These are phyloP conservation scores for Gadopsis bispinosus DNA, from an alignment of 2,797 vertebrate genomes.

Conservation along the genomic window DNA sequence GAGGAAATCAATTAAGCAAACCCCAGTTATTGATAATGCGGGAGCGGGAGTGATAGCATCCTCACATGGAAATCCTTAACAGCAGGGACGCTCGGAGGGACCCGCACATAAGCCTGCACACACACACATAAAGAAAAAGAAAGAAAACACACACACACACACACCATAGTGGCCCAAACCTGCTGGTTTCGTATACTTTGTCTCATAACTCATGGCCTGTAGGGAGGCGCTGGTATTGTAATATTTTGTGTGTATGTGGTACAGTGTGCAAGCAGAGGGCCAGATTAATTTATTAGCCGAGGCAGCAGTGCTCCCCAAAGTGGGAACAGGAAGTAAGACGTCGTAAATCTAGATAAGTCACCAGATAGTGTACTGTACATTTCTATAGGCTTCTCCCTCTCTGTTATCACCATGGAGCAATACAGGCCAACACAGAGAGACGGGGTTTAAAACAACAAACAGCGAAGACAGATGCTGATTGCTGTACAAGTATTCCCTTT, in stretches of 20 bases:
- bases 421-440: constrained; percentile 55
- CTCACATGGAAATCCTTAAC: constrained; percentile 79
- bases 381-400: constrained; percentile 59
- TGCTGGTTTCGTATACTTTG: constrained; percentile 73
- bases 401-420: constrained; percentile 60
- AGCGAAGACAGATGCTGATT: constrained; percentile 71
- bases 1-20: constrained; percentile 82
- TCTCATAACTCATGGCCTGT: constrained; percentile 82
- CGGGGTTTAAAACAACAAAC: constrained; percentile 60
- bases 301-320: constrained; percentile 82
- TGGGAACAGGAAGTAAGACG: constrained; percentile 80
- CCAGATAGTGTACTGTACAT: constrained; percentile 76
- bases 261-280: constrained; percentile 72
- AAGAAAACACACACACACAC: constrained; percentile 19
- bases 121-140: constrained; percentile 3
- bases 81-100: constrained; percentile 50
- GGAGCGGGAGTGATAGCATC: constrained; percentile 70
- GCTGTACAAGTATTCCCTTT: constrained; percentile 60
- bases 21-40: constrained; percentile 78
- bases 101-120: constrained; percentile 19
- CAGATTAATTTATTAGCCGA: constrained; percentile 83
- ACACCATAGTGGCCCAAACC: constrained; percentile 57
- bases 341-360: constrained; percentile 84
- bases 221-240: constrained; percentile 79
- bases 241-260: constrained; percentile 71